These are phyloP conservation scores for Ditylenchus dipsaci DNA, from an alignment of 1,140 invertebrate species.

Conservation along the genomic window DNA sequence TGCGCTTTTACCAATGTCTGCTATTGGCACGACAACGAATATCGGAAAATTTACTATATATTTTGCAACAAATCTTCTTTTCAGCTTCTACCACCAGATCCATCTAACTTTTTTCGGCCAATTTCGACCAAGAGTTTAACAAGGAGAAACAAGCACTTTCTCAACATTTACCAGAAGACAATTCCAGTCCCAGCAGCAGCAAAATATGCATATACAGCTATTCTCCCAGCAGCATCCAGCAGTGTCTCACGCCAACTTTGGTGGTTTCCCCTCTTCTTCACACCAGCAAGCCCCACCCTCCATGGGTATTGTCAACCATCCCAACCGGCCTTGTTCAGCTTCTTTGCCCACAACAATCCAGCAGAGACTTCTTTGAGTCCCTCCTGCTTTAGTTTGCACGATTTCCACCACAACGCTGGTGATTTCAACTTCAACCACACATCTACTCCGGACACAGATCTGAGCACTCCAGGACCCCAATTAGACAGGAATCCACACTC, in stretches of 20 bases:
- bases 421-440: not conserved
- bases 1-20: not conserved
- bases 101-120: constrained; percentile 23
- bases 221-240: not conserved
- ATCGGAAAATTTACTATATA: not conserved
- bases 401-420: not conserved
- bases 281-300: too few species aligned
- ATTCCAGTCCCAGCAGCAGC: constrained; percentile 10
- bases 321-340: constrained; percentile 1
- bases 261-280: too few species aligned
- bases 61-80: constrained; percentile 2
- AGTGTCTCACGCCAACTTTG: too few species aligned
- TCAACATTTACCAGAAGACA: constrained; percentile 1
- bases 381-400: constrained; percentile 6
- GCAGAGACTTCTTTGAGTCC: not conserved
- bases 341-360: constrained; percentile 1
- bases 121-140: not conserved
- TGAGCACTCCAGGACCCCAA: constrained; percentile 22
- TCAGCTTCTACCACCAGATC: constrained; percentile 6
- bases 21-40: not conserved
- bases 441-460: constrained; percentile 13
- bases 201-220: constrained; percentile 9
- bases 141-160: not conserved
- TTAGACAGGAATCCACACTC: constrained; percentile 9
- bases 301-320: too few species aligned